Evolutionary conservation across 2,888 invertebrate species (phyloP), one percentile per base, ranked within the genome.

Genomic region (Ctenicera cuprea): DNA sequence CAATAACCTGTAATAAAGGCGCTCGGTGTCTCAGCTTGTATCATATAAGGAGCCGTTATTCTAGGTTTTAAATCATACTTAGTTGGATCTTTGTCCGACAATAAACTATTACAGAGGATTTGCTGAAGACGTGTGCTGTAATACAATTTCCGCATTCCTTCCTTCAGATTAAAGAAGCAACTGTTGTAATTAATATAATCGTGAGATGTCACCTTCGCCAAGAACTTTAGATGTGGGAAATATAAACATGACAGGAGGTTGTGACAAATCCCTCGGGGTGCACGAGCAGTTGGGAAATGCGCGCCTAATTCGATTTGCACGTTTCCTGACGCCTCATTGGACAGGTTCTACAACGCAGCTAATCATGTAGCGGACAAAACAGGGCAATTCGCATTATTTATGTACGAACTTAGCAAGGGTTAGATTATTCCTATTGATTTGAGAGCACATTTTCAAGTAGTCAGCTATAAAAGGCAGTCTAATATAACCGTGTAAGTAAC

Each of bases 1-100:
- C 83, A 85, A 86, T 86, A 86, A 85, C 84, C 85, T 83, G 85
- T 83, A 85, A 85, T 85, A 85, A 85, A 85, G 82, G 83, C 82
- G 81, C 81, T 80, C 83, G 79, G 80, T 83, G 80, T 79, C 81
- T 79, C 73, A 62, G 76, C 82, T 80, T 82, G 80, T 82, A 82
- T 83, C 83, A 81, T 81, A 82, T 80, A 78, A 76, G 80, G 71
- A 73, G 76, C 74, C 74, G 66, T 73, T 79, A 78, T 71, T 71
- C 75, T 48, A 62, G 76, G 79, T 77, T 79, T 81, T 82, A 83
- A 85, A 85, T 85, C 85, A 84, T 84, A 82, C 84, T 85, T 85
- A 85, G 79, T 73, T 69, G 77, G 79, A 80, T 78, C 77, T 77
- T 76, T 79, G 79, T 80, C 77, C 67, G 78, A 80, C 80, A 78